A percentile compares a stretch with the other conserved stretches of the same genome.
phyloP scores from a whole-genome alignment of 2,888 invertebrate species.

The Tortrix viridana region DNA sequence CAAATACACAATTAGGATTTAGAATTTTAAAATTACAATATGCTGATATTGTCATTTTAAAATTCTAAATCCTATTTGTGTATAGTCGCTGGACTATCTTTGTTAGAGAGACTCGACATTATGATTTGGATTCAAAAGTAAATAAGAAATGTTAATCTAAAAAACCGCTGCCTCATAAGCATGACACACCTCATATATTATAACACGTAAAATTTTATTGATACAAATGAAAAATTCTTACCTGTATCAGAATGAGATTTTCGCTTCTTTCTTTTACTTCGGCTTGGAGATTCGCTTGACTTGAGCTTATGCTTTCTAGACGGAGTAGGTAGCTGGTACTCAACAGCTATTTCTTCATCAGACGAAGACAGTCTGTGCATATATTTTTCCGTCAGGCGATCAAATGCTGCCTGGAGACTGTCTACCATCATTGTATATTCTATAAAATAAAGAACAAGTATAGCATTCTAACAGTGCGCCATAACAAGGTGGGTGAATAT shows the following conservation, averaged over 20 bases:
- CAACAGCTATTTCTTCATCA: conserved; percentile 90
- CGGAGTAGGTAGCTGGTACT: conserved; percentile 83
- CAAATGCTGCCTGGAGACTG: conserved; percentile 91
- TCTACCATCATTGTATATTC: conserved; percentile 96
- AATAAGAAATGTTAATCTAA: too few species aligned
- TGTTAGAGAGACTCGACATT: too few species aligned
- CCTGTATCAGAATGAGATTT: conserved; percentile 69
- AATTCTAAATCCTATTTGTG: too few species aligned
- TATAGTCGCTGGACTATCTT: too few species aligned
- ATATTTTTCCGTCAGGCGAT: conserved; percentile 92
- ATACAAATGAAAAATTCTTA: conserved; percentile 41
- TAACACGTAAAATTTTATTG: too few species aligned
- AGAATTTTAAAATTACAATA: too few species aligned
- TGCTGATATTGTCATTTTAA: too few species aligned
- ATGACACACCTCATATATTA: too few species aligned
- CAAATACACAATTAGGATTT: too few species aligned
- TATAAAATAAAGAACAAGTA: conserved; percentile 59
- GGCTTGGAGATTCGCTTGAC: conserved; percentile 65
- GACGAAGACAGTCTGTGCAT: conserved; percentile 92
- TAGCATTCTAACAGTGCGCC: background rate
- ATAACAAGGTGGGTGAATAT: too few species aligned
- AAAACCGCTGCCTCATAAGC: too few species aligned
- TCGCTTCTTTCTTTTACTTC: conserved; percentile 70
- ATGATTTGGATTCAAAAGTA: too few species aligned
- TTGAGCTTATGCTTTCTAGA: conserved; percentile 76